A percentile compares a stretch with the other conserved stretches of the same genome.
Evolutionary conservation across 2,888 invertebrate species (phyloP).

Genomic region (Phania funesta): DNA sequence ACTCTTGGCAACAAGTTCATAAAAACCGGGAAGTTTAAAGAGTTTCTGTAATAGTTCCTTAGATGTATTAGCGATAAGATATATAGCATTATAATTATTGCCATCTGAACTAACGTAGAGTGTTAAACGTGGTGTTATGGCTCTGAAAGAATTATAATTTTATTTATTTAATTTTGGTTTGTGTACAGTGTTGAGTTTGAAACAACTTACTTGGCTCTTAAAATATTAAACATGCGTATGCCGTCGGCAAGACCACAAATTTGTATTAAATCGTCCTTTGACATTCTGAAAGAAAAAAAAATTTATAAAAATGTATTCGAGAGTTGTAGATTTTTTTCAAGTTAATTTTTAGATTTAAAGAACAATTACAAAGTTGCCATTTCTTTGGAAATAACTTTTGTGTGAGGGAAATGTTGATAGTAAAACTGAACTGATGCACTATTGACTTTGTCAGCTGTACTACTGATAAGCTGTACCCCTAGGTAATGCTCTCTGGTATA

Average conservation of each 20-base stretch:
- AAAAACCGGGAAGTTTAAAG: conserved; percentile 82
- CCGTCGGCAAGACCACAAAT: conserved; percentile 97
- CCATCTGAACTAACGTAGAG: conserved; percentile 89
- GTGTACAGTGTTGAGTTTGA: background rate
- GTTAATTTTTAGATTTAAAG: too few relatives aligned
- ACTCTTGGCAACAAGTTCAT: conserved; percentile 77
- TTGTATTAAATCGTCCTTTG: conserved; percentile 95
- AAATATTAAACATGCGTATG: conserved; percentile 93
- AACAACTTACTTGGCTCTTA: conserved; percentile 88
- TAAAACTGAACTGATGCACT: too few relatives aligned
- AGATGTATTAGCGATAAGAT: conserved; percentile 86
- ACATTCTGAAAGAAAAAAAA: conserved; percentile 82
- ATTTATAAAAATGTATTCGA: too few relatives aligned
- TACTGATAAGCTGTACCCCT: too few relatives aligned
- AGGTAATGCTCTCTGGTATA: too few relatives aligned
- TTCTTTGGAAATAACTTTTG: too few relatives aligned
- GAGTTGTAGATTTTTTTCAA: too few relatives aligned
- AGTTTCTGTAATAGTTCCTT: conserved; percentile 86
- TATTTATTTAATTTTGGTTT: background rate
- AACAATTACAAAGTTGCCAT: too few relatives aligned
- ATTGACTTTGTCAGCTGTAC: too few relatives aligned
- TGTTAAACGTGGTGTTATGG: conserved; percentile 88
- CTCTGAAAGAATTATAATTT: conserved; percentile 78
- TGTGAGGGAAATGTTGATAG: too few relatives aligned
- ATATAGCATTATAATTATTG: conserved; percentile 89